Evolutionary conservation across 2,113 vertebrate species (phyloP).

Genomic region (Grantiella picta): DNA sequence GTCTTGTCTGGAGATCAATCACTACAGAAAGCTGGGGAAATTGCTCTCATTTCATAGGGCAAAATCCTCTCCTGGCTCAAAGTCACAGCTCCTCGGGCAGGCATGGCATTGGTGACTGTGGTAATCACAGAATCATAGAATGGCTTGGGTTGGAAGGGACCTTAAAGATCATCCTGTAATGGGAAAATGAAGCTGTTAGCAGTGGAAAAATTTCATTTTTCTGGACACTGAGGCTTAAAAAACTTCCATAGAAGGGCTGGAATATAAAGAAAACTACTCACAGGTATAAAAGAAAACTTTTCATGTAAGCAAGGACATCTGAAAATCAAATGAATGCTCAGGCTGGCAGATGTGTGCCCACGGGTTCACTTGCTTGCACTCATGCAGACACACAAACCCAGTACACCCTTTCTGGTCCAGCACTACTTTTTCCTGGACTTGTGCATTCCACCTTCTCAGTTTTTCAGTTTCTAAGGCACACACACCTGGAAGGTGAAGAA

Average conservation of each 20-base stretch:
- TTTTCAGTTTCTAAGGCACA: neutral
- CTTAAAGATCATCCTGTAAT: neutral
- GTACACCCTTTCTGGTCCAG: neutral
- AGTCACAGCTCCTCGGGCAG: neutral
- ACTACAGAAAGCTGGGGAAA: neutral
- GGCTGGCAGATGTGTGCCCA: neutral
- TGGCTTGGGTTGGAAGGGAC: neutral
- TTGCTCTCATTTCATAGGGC: neutral
- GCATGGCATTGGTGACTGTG: neutral
- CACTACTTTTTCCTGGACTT: neutral
- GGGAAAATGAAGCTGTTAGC: neutral
- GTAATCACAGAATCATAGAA: neutral
- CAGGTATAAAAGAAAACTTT: neutral
- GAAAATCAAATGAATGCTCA: neutral
- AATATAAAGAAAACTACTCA: neutral
- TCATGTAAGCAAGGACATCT: neutral
- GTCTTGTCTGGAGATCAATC: neutral
- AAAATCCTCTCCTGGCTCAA: neutral
- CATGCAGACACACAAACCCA: neutral
- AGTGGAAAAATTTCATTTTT: neutral
- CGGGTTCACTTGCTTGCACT: neutral
- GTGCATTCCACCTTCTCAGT: too few species aligned
- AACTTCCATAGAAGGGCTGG: neutral
- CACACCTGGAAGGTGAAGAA: neutral
- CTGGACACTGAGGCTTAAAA: neutral